phyloP scores from a whole-genome alignment of 2,888 invertebrate genomes.

The Drosophila macrospina region DNA sequence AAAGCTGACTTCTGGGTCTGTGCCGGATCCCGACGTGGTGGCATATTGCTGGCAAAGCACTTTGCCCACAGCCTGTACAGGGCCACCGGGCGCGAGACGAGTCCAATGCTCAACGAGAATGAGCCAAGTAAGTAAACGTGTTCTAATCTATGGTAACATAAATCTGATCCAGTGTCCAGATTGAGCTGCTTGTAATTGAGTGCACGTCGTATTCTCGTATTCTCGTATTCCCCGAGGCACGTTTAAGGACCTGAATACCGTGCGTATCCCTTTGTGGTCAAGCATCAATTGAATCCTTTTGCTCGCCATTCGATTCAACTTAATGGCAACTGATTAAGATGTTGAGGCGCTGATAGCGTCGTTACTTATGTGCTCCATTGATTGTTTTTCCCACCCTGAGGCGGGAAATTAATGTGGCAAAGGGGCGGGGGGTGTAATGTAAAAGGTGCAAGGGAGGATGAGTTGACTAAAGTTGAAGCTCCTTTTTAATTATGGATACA shows the following conservation, averaged over 20 bases:
- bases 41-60: constrained; percentile 87
- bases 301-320: constrained; percentile 31
- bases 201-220: constrained; percentile 71
- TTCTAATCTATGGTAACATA: constrained; percentile 62
- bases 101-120: constrained; percentile 87
- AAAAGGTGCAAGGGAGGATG: not conserved
- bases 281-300: constrained; percentile 71
- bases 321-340: constrained; percentile 82
- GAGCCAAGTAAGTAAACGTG: constrained; percentile 84
- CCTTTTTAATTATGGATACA: constrained; percentile 54
- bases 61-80: constrained; percentile 87
- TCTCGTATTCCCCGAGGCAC: constrained; percentile 75
- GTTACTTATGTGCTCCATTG: constrained; percentile 74
- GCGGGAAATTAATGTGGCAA: constrained; percentile 31
- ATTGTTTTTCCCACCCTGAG: constrained; percentile 61
- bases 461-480: constrained; percentile 6
- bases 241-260: constrained; percentile 43
- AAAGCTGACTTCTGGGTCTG: constrained; percentile 88
- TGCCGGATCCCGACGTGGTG: constrained; percentile 86
- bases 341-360: constrained; percentile 53
- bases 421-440: not conserved
- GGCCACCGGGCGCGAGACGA: constrained; percentile 87
- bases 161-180: constrained; percentile 65
- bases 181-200: constrained; percentile 73
- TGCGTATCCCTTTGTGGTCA: constrained; percentile 68